Evolutionary conservation across 2,113 vertebrate species (phyloP).

Genomic region (Pachyramphus minor): DNA sequence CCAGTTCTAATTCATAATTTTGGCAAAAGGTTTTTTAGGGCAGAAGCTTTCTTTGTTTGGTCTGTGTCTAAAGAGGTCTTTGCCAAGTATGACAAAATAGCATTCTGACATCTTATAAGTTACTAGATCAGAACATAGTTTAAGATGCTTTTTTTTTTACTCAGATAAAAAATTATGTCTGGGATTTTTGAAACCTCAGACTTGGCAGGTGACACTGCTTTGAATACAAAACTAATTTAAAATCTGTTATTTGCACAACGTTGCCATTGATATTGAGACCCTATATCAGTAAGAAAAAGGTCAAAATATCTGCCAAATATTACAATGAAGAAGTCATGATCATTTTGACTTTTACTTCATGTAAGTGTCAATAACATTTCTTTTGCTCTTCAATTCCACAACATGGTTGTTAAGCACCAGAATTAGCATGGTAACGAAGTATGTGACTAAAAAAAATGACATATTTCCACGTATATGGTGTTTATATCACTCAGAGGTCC

Average conservation of each 20-base stretch:
- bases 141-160: neutral
- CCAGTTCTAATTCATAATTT: neutral
- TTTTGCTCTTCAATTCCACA: conserved; percentile 16
- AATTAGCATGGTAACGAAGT: neutral
- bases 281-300: neutral
- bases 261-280: neutral
- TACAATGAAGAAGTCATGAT: neutral
- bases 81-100: conserved; percentile 52
- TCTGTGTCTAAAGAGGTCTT: neutral
- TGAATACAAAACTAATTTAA: conserved; percentile 1
- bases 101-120: conserved; percentile 23
- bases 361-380: neutral
- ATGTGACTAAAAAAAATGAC: neutral
- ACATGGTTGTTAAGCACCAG: neutral
- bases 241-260: neutral
- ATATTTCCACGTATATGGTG: neutral
- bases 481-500: neutral
- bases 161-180: neutral
- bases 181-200: neutral
- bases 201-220: neutral
- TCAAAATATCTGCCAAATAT: neutral
- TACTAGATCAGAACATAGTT: conserved; percentile 2
- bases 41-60: conserved; percentile 43
- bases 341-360: neutral
- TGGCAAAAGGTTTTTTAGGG: neutral